These are phyloP conservation scores for Hemiscyllium ocellatum DNA, from an alignment of 2,113 vertebrate genomes.

Conservation along the genomic window DNA sequence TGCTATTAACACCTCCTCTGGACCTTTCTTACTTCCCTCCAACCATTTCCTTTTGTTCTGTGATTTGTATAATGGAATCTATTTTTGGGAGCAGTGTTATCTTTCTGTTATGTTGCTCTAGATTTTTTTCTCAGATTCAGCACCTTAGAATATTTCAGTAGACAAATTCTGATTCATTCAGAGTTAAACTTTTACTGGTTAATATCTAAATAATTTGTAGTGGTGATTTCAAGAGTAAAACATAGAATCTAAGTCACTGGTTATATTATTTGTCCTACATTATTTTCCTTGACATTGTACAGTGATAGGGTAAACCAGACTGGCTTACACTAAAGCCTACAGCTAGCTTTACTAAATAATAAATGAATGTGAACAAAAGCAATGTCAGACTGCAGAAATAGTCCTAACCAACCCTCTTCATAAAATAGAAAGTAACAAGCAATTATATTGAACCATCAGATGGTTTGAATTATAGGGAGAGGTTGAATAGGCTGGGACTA, in stretches of 20 bases:
- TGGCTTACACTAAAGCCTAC: not conserved
- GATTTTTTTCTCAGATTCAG: not conserved
- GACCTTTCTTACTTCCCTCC: too few species aligned
- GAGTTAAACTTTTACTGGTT: not conserved
- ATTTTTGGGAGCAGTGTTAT: not conserved
- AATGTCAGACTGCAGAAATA: not conserved
- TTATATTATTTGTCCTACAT: not conserved
- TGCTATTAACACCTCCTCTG: too few species aligned
- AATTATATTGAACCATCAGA: not conserved
- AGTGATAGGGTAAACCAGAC: not conserved
- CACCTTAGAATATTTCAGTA: not conserved
- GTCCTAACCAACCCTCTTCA: not conserved
- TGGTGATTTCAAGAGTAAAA: not conserved
- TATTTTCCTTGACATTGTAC: not conserved
- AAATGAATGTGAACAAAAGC: constrained; percentile 6
- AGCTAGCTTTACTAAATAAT: not conserved
- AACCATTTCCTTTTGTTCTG: too few species aligned
- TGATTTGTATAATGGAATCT: not conserved
- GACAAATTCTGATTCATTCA: not conserved
- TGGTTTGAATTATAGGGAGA: too few species aligned
- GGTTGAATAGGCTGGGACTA: too few species aligned
- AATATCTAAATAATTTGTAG: not conserved
- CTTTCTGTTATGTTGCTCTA: not conserved
- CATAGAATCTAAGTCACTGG: not conserved
- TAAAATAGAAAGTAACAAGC: not conserved